These are phyloP conservation scores for Sorex araneus DNA, from an alignment of 2,113 vertebrate species.

Conservation along the genomic window DNA sequence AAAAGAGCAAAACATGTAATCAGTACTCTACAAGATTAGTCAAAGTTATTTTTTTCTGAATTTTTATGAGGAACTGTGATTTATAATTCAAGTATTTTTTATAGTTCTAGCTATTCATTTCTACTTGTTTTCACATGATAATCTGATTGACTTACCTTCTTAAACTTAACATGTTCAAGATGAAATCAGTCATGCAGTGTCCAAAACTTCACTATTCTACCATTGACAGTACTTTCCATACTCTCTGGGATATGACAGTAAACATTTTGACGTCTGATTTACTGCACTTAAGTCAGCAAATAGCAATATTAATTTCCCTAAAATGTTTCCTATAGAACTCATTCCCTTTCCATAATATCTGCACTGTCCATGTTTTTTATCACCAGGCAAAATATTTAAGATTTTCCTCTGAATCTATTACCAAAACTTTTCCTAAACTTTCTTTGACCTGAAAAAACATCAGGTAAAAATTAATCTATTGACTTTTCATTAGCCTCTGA, in stretches of 20 bases:
- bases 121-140: background rate
- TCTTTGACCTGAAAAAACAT: background rate
- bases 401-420: too few relatives aligned
- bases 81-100: background rate
- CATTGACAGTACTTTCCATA: background rate
- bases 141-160: background rate
- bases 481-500: background rate
- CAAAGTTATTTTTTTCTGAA: background rate
- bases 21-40: background rate
- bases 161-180: constrained; percentile 26
- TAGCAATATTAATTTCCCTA: background rate
- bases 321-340: background rate
- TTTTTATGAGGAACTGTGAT: background rate
- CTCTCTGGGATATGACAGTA: background rate
- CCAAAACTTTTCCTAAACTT: too few relatives aligned
- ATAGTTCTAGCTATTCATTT: background rate
- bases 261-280: constrained; percentile 32
- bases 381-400: background rate
- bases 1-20: background rate
- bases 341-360: background rate
- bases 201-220: background rate
- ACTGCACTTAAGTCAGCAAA: background rate
- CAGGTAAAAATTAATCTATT: constrained; percentile 2
- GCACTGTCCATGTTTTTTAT: background rate
- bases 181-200: constrained; percentile 22